Percentiles rank a stretch among this genome's conserved stretches.
Evolutionary conservation across 2,888 invertebrate species (phyloP).

Genomic region (Apotomis turbidana): DNA sequence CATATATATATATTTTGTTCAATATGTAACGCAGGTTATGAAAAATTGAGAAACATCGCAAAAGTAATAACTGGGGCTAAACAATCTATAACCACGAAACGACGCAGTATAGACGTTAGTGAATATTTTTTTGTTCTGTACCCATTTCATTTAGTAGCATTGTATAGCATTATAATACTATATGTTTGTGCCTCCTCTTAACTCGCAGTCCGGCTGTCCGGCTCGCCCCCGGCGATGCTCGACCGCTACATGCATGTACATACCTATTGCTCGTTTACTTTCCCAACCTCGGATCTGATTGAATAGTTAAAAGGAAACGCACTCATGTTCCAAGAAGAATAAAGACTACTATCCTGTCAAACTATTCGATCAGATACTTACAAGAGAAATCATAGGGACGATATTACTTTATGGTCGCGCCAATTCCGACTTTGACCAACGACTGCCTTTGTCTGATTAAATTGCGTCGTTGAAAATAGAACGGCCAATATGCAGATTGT

Average conservation of each 20-base stretch:
- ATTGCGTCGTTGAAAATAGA: conserved; percentile 25
- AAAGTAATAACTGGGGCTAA: too few relatives aligned
- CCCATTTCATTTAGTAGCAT: conserved; percentile 7
- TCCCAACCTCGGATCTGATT: too few relatives aligned
- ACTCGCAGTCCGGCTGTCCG: conserved; percentile 1
- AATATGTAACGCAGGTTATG: too few relatives aligned
- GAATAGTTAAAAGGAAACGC: too few relatives aligned
- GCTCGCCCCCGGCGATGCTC: conserved; percentile 71
- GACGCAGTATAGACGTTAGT: background rate
- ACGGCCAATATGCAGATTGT: conserved; percentile 4
- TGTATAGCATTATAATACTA: conserved; percentile 8
- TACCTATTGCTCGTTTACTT: too few relatives aligned
- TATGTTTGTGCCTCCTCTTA: conserved; percentile 33
- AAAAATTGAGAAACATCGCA: too few relatives aligned
- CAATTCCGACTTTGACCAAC: conserved; percentile 45
- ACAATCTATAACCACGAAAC: too few relatives aligned
- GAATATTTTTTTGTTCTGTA: background rate
- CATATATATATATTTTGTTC: too few relatives aligned
- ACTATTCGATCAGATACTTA: too few relatives aligned
- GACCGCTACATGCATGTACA: conserved; percentile 57
- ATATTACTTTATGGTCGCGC: conserved; percentile 59
- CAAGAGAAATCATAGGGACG: too few relatives aligned
- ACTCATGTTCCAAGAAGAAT: too few relatives aligned
- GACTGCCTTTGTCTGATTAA: conserved; percentile 40
- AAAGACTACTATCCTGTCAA: too few relatives aligned